Evolutionary conservation across 1,140 invertebrate species (phyloP).

Genomic region (Agraylea sexmaculata): DNA sequence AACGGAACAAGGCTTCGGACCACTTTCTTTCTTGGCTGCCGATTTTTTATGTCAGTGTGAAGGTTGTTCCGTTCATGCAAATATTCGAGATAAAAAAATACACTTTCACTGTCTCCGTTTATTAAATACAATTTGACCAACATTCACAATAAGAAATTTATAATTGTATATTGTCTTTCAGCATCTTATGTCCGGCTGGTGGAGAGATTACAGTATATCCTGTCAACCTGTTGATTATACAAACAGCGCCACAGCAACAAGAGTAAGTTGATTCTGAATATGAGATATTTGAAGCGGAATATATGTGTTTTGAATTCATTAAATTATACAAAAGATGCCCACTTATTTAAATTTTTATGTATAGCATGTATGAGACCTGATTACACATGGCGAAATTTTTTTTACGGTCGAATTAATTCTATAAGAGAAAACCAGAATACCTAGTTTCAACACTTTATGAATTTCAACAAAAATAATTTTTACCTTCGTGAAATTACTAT

Average conservation of each 20-base stretch:
- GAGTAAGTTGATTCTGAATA: conserved; percentile 48
- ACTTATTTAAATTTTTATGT: background rate
- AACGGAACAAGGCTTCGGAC: too few species aligned
- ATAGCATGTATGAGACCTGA: background rate
- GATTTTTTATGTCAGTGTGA: background rate
- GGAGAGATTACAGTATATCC: conserved; percentile 77
- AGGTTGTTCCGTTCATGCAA: background rate
- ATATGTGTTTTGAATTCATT: background rate
- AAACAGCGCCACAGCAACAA: conserved; percentile 61
- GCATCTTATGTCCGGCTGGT: conserved; percentile 77
- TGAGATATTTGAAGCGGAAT: background rate
- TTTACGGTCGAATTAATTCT: background rate
- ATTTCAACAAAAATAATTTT: background rate
- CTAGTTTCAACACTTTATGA: background rate
- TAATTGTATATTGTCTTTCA: conserved; percentile 35
- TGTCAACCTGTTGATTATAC: conserved; percentile 92
- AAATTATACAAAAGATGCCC: background rate
- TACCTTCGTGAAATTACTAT: too few species aligned
- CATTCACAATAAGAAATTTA: background rate
- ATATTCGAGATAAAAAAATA: background rate
- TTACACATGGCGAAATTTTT: background rate
- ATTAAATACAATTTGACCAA: background rate
- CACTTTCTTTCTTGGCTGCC: too few species aligned
- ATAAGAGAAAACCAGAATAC: background rate
- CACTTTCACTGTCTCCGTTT: too few species aligned